Evolutionary conservation across 2,888 invertebrate genomes (phyloP).

Genomic region (Zaprionus bogoriensis): DNA sequence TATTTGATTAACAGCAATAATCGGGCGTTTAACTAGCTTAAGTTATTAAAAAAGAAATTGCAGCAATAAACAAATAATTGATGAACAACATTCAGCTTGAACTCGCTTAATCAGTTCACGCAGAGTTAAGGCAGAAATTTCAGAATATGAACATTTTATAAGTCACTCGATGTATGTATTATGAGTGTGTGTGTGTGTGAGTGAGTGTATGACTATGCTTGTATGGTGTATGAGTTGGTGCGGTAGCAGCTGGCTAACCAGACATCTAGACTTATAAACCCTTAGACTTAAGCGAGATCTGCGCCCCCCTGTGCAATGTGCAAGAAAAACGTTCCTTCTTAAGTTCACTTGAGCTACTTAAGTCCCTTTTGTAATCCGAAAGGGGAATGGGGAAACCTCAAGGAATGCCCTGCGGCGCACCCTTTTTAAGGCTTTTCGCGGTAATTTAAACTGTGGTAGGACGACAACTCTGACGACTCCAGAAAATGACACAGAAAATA

Average conservation of each 20-base stretch:
- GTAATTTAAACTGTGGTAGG: no score
- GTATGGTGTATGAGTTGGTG: constrained; percentile 16
- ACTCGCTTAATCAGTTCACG: constrained; percentile 18
- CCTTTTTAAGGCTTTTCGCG: constrained; percentile 14
- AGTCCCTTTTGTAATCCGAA: constrained; percentile 51
- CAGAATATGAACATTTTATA: neutral
- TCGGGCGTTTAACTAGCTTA: no score
- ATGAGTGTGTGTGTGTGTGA: constrained; percentile 1
- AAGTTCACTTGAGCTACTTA: constrained; percentile 62
- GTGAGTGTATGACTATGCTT: constrained; percentile 9
- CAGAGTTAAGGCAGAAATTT: neutral
- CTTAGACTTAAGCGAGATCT: constrained; percentile 11
- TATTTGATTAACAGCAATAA: constrained; percentile 43
- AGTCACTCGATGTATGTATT: neutral
- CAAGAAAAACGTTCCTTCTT: constrained; percentile 48
- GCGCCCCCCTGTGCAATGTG: constrained; percentile 34
- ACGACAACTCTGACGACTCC: no score
- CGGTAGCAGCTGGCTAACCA: constrained; percentile 53
- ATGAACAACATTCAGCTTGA: constrained; percentile 15
- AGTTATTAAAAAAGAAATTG: no score
- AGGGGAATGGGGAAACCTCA: neutral
- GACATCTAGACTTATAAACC: constrained; percentile 22
- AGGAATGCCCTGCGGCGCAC: constrained; percentile 34
- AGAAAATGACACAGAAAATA: no score
- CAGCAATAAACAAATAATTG: no score